A percentile compares a stretch with the other conserved stretches of the same genome.
Evolutionary conservation across 2,113 vertebrate species (phyloP).

Genomic region (Rhegmatorhina hoffmannsi): DNA sequence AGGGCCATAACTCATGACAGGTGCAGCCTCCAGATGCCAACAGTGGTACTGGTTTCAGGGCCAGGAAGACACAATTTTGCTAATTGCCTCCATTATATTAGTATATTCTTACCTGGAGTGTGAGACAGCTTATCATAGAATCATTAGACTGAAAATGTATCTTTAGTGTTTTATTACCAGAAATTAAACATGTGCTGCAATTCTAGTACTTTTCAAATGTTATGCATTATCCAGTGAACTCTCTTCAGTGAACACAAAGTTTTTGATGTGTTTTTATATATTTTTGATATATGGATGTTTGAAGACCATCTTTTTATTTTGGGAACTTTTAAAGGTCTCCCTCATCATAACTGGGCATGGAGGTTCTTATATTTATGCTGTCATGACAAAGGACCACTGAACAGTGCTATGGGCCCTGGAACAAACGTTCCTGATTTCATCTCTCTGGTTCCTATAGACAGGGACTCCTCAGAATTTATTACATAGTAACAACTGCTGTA

Average conservation of each 20-base stretch:
- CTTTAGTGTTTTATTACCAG: neutral
- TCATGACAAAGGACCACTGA: neutral
- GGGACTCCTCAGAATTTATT: neutral
- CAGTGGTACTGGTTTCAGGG: conserved; percentile 26
- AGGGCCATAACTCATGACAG: conserved; percentile 30
- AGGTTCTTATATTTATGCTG: neutral
- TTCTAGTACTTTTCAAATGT: neutral
- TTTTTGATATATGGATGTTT: neutral
- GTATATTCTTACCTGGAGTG: neutral
- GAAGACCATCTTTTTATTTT: neutral
- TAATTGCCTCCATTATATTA: conserved; percentile 11
- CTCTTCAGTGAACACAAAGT: neutral
- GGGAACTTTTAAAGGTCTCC: neutral
- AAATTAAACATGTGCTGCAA: neutral
- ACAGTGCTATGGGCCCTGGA: neutral
- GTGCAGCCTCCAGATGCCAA: conserved; percentile 47
- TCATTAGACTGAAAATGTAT: neutral
- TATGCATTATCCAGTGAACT: neutral
- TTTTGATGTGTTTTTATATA: neutral
- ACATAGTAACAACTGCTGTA: neutral
- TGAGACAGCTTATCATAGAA: neutral
- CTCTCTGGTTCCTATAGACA: neutral
- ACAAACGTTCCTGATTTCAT: neutral
- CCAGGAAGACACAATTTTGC: neutral
- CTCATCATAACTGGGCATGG: neutral